Evolutionary conservation across 2,888 invertebrate genomes (phyloP), one percentile per base, ranked within the genome.

Genomic region (Xylophagus ater): DNA sequence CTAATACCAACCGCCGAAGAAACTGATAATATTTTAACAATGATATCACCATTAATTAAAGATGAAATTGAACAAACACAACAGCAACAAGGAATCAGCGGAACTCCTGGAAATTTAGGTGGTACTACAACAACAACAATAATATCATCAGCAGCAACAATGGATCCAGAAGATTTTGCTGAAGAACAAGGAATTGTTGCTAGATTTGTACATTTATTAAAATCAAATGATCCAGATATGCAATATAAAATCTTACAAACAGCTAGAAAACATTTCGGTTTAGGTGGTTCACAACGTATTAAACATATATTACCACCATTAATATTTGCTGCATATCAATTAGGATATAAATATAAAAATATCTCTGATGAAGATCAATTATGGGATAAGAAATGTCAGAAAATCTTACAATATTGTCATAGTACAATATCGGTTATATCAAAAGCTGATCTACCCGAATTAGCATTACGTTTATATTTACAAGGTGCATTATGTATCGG

Each of bases 381-480:
- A 71, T 98, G 97, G 96, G 89, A 94, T 63, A 94, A 92, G 65
- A 97, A 98, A 60, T 92, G 96, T 54, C 86, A 88, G 61, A 97
- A 96, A 67, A 93, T 98, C 49, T 90, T 98, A 69, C 90, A 96
- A 66, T 97, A 96, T 62, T 96, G 93, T 57, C 94, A 94, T 61
- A 85, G 89, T 53, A 96, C 94, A 1, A 90, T 98, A 53, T 84
- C 82, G 17, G 87, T 88, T 42, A 69, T 98, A 35, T 89, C 93
- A 36, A 96, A 97, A 62, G 93, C 92, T 0, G 97, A 97, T 58
- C 68, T 92, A 30, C 86, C 94, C 0, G 97, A 98, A 58, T 63
- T 98, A 40, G 92, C 97, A 0, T 68, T 98, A 26, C 74, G 97
- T 47, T 66, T 98, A 37, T 98, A 94, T 65, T 74, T 98, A 3